A percentile compares a stretch with the other conserved stretches of the same genome.
These are phyloP conservation scores for Plutella xylostella DNA, from an alignment of 2,888 invertebrate genomes.

Conservation along the genomic window DNA sequence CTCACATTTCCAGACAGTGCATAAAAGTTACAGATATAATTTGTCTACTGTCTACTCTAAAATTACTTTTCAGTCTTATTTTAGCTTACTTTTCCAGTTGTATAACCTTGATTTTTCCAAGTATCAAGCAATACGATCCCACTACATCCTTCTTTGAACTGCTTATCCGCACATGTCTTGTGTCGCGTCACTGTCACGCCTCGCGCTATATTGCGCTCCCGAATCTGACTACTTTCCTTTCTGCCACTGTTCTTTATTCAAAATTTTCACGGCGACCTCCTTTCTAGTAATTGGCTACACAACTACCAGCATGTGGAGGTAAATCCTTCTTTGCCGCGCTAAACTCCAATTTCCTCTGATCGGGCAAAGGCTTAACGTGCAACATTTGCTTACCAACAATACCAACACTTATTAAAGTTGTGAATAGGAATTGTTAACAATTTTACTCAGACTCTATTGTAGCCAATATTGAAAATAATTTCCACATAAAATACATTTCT, in stretches of 20 bases:
- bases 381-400: too few species aligned
- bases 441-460: too few species aligned
- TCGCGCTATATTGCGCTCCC: conserved; percentile 9
- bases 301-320: background rate
- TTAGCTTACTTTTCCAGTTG: background rate
- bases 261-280: conserved; percentile 11
- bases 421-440: too few species aligned
- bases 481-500: too few species aligned
- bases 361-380: too few species aligned
- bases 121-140: conserved; percentile 31
- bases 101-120: conserved; percentile 15
- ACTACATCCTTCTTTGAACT: conserved; percentile 28
- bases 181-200: conserved; percentile 57
- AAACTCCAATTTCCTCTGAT: background rate
- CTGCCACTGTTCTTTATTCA: conserved; percentile 33
- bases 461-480: too few species aligned
- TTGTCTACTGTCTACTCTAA: too few species aligned
- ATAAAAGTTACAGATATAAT: too few species aligned
- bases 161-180: conserved; percentile 52
- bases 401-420: too few species aligned
- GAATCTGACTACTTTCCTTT: conserved; percentile 36
- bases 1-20: too few species aligned
- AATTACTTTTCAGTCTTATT: too few species aligned
- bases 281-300: conserved; percentile 12
- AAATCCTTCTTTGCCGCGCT: background rate